Evolutionary conservation across 2,888 invertebrate genomes (phyloP).

Genomic region (Trilocha varians): DNA sequence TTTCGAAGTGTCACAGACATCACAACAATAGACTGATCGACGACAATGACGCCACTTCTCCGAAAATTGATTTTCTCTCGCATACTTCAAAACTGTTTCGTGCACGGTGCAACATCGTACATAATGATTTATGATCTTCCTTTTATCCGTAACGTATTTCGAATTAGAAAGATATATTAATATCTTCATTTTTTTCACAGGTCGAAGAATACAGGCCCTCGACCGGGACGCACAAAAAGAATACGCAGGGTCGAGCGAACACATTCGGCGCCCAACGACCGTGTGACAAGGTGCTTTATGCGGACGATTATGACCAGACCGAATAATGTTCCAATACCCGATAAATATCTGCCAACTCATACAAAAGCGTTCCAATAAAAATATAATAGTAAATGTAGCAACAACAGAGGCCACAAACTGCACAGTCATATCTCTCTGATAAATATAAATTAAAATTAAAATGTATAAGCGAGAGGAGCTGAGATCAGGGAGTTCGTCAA

Average conservation of each 20-base stretch:
- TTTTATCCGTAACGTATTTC: conserved; percentile 71
- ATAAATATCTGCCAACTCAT: conserved; percentile 74
- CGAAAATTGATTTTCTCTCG: conserved; percentile 56
- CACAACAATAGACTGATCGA: conserved; percentile 50
- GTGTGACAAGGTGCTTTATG: conserved; percentile 74
- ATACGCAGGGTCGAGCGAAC: conserved; percentile 53
- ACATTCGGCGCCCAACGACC: conserved; percentile 70
- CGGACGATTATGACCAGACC: conserved; percentile 68
- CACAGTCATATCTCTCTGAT: conserved; percentile 65
- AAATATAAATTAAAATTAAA: conserved; percentile 61
- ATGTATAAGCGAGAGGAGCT: conserved; percentile 34
- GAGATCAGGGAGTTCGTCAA: conserved; percentile 28
- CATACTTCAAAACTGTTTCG: conserved; percentile 51
- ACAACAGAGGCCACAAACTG: conserved; percentile 65
- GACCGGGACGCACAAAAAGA: conserved; percentile 62
- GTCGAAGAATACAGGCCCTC: conserved; percentile 64
- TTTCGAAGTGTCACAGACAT: conserved; percentile 23
- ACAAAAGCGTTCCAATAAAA: conserved; percentile 73
- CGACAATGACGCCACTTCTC: conserved; percentile 39
- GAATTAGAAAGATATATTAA: conserved; percentile 73
- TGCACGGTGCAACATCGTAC: conserved; percentile 45
- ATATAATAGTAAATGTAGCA: conserved; percentile 71
- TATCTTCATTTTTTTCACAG: conserved; percentile 72
- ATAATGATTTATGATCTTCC: conserved; percentile 67
- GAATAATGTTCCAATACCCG: conserved; percentile 71